A percentile compares a stretch with the other conserved stretches of the same genome.
Evolutionary conservation across 2,797 vertebrate genomes (phyloP).

Genomic region (Anas acuta): DNA sequence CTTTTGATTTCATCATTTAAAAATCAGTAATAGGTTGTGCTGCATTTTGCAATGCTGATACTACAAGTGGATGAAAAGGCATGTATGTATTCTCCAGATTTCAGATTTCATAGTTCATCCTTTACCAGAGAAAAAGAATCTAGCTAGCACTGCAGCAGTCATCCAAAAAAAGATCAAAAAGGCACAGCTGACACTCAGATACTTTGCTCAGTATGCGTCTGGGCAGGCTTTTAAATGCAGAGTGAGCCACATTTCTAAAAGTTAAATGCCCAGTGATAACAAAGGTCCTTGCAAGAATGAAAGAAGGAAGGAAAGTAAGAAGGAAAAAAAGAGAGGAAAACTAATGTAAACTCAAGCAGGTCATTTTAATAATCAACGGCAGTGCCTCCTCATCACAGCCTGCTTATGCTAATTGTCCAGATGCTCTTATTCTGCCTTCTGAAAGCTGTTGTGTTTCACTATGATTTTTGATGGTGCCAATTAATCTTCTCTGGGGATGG

Average conservation of each 20-base stretch:
- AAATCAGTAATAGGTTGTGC: background rate
- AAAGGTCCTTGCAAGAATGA: background rate
- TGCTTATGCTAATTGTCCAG: conserved; percentile 31
- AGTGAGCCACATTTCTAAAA: background rate
- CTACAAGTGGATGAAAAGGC: background rate
- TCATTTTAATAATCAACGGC: background rate
- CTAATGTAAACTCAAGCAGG: background rate
- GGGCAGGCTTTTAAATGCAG: background rate
- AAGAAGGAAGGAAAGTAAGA: background rate
- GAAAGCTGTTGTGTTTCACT: conserved; percentile 29
- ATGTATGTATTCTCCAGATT: background rate
- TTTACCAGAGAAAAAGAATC: background rate
- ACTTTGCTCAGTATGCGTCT: background rate
- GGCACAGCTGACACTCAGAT: background rate
- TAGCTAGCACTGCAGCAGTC: background rate
- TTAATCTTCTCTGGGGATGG: conserved; percentile 6
- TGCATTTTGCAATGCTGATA: background rate
- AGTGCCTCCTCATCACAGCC: background rate
- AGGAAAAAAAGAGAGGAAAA: background rate
- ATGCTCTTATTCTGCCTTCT: conserved; percentile 19
- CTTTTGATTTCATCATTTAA: background rate
- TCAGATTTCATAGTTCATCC: background rate
- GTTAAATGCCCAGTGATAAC: background rate
- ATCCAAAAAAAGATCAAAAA: background rate
- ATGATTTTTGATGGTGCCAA: conserved; percentile 27